Evolutionary conservation across 1,140 invertebrate species (phyloP), one percentile per base, ranked within the genome.

Genomic region (Vanessa atalanta): DNA sequence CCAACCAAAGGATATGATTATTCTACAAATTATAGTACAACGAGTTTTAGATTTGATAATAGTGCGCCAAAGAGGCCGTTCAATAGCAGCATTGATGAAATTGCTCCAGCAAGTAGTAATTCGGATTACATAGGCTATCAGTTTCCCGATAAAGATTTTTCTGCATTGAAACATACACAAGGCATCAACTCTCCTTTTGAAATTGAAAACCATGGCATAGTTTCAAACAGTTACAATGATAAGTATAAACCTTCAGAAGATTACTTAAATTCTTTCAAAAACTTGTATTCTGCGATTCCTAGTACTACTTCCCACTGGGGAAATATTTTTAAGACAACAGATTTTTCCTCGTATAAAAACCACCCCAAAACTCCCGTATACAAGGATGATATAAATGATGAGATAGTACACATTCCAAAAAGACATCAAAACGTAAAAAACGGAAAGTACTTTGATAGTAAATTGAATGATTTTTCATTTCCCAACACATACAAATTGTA

Each of bases 391-490:
- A 72, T 72, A 51, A 79, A 65, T 53, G 85, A 86, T 63, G 83
- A 89, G 4, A 61, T 88, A 50, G 83, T 92, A 11, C 86, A 87
- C 66, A 90, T 91, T 79, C 88, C 88, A 43, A 89, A 88, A 77
- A 83, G 80, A 69, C 83, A 77, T 31, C 53, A 78, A 31, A 85
- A 69, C 77, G 67, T 78, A 31, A 84, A 80, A 65, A 81, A 76
- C 70, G 78, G 77, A 23, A 88, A 85, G 64, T 47, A 83, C 51
- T 75, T 63, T 47, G 83, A 85, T 8, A 75, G 47, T 65, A 85
- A 78, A 57, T 23, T 78, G 16, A 80, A 37, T 63, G 85, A 88
- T 57, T 91, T 81, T 80, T 65, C 78, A 0, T 76, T 69, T 60
- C 63, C 70, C 48, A 82, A 77, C 55, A 74, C 31, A 20, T 77